Evolutionary conservation across 2,888 invertebrate species (phyloP).

Genomic region (Atherix ibis): DNA sequence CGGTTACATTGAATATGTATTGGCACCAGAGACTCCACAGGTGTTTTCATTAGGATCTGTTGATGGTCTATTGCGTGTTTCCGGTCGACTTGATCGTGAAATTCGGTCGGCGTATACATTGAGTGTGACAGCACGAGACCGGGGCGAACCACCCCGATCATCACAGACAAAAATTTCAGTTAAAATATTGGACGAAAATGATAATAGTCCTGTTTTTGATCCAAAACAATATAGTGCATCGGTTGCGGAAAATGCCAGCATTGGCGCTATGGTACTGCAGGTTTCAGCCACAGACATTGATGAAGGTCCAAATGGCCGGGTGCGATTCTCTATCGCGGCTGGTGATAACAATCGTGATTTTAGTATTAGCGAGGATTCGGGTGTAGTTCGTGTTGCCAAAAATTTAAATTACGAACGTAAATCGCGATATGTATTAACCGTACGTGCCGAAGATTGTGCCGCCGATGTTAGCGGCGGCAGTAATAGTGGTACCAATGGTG

Average conservation of each 20-base stretch:
- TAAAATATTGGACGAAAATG: constrained; percentile 72
- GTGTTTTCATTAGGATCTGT: constrained; percentile 74
- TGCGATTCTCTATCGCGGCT: constrained; percentile 74
- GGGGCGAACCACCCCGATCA: constrained; percentile 66
- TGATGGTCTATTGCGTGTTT: constrained; percentile 73
- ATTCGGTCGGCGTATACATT: constrained; percentile 57
- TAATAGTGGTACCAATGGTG: constrained; percentile 4
- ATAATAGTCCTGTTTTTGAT: constrained; percentile 78
- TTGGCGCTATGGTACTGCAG: constrained; percentile 79
- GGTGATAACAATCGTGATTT: constrained; percentile 87
- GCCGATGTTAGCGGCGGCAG: constrained; percentile 42
- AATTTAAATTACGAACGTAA: constrained; percentile 87
- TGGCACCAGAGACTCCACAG: constrained; percentile 47
- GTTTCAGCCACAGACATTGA: constrained; percentile 81
- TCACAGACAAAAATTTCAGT: constrained; percentile 55
- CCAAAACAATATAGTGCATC: constrained; percentile 80
- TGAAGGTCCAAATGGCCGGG: constrained; percentile 77
- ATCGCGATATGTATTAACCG: constrained; percentile 63
- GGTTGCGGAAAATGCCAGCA: constrained; percentile 84
- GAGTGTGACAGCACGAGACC: constrained; percentile 68
- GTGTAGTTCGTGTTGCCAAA: constrained; percentile 79
- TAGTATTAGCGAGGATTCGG: constrained; percentile 81
- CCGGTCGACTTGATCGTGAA: constrained; percentile 76
- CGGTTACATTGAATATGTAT: constrained; percentile 75
- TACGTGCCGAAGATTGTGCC: constrained; percentile 79